A percentile compares a stretch with the other conserved stretches of the same genome.
These are phyloP conservation scores for Biston betularia DNA, from an alignment of 2,888 invertebrate genomes.

Conservation along the genomic window DNA sequence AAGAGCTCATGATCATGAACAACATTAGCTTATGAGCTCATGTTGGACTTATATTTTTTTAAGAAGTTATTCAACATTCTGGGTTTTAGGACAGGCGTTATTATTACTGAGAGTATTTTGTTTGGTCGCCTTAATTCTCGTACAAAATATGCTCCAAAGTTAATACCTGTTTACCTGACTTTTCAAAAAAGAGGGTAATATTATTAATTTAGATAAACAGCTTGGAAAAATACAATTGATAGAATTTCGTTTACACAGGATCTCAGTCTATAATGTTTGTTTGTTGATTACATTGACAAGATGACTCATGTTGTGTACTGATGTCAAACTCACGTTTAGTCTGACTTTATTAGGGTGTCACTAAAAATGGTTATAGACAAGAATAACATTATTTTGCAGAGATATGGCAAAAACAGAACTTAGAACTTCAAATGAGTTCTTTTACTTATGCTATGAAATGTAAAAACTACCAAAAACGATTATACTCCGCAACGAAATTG, in stretches of 20 bases:
- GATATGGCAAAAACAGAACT: neutral
- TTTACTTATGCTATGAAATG: neutral
- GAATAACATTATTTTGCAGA: neutral
- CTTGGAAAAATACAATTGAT: neutral
- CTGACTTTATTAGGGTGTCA: constrained; percentile 21
- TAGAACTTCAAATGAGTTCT: neutral
- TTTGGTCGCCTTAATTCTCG: no score
- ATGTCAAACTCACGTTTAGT: constrained; percentile 23
- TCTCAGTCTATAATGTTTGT: constrained; percentile 6
- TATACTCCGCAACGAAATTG: no score
- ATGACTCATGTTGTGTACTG: constrained; percentile 16
- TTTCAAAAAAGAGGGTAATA: neutral
- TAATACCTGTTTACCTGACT: no score
- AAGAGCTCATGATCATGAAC: no score
- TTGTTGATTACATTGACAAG: constrained; percentile 13
- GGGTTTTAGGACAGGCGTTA: no score
- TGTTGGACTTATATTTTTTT: no score
- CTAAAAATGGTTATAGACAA: constrained; percentile 14
- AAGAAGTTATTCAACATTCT: no score
- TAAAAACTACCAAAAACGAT: neutral
- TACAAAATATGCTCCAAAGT: no score
- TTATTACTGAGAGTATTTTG: no score
- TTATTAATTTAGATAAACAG: neutral
- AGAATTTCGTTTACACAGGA: neutral
- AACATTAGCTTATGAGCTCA: no score